These are phyloP conservation scores for Psephotus haematonotus DNA, from an alignment of 2,113 vertebrate species.

Conservation along the genomic window DNA sequence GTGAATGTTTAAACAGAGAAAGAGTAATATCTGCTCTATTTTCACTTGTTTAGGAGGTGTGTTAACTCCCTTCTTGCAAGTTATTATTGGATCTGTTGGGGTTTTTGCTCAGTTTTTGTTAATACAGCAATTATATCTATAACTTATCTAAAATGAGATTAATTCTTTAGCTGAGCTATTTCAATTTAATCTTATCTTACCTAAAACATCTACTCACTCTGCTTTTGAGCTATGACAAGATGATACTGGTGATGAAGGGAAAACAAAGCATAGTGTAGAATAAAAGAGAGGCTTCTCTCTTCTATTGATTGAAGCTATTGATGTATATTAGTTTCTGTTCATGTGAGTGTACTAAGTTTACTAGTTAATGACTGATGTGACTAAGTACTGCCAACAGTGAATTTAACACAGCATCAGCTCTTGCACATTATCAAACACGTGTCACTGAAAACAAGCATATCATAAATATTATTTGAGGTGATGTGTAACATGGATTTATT, in stretches of 20 bases:
- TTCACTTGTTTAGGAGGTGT: not conserved
- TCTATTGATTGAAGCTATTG: not conserved
- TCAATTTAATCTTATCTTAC: not conserved
- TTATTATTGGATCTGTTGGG: not conserved
- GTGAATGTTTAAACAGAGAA: not conserved
- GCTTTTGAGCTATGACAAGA: not conserved
- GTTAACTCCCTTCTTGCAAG: not conserved
- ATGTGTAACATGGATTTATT: not conserved
- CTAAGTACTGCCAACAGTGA: not conserved
- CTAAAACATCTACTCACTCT: not conserved
- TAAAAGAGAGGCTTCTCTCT: not conserved
- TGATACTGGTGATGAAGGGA: not conserved
- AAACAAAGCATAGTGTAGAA: not conserved
- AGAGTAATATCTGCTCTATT: not conserved
- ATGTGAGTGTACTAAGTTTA: not conserved
- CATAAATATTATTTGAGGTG: not conserved
- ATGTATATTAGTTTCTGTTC: not conserved
- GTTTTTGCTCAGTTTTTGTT: not conserved
- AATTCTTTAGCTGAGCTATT: not conserved
- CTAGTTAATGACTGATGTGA: not conserved
- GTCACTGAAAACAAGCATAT: not conserved
- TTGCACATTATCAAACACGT: not conserved
- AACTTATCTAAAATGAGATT: not conserved
- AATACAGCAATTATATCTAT: not conserved
- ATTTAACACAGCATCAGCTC: not conserved